Percentiles rank a stretch among this genome's conserved stretches.
Conservation (phyloP, 2,113 vertebrate genomes). For the Etia nguti region DNA sequence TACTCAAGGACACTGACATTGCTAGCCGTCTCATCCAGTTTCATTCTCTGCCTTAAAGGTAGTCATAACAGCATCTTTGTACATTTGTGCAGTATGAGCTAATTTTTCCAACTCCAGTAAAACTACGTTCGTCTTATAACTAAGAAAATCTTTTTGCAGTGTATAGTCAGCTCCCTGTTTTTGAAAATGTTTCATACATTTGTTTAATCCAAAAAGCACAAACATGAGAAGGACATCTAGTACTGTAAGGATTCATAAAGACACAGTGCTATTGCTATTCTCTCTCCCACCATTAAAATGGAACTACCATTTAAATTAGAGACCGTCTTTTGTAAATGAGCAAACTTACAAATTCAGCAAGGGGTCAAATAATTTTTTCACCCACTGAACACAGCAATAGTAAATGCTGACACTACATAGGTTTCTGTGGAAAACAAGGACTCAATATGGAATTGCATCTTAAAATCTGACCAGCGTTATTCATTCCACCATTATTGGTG, state of each 20-base stretch:
- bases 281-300: neutral
- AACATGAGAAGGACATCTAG: neutral
- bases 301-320: neutral
- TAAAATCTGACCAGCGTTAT: neutral
- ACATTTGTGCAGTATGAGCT: neutral
- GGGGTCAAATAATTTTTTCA: neutral
- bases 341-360: neutral
- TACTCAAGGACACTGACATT: conserved; percentile 1
- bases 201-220: neutral
- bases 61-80: neutral
- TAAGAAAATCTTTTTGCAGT: neutral
- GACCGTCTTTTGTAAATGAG: neutral
- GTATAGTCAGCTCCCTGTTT: neutral
- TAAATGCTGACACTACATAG: neutral
- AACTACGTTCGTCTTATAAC: neutral
- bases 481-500: neutral
- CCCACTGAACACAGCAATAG: neutral
- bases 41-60: neutral
- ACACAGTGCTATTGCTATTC: neutral
- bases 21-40: neutral
- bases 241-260: neutral
- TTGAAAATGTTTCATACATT: neutral
- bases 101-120: neutral
- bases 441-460: neutral
- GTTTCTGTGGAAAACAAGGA: neutral